Evolutionary conservation across 2,113 vertebrate genomes (phyloP).

Genomic region (Chascanopsetta lugubris): DNA sequence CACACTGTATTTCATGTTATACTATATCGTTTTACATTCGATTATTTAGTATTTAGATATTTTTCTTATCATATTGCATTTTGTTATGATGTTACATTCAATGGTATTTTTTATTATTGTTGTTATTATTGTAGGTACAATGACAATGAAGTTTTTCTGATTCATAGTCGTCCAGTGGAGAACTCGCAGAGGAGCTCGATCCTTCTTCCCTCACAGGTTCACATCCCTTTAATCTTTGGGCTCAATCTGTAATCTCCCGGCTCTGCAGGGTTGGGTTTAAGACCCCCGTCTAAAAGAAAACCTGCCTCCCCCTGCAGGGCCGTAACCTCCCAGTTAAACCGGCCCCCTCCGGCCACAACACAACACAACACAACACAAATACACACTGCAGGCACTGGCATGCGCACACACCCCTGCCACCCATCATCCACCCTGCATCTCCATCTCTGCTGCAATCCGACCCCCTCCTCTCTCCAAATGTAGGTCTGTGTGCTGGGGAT

Average conservation of each 20-base stretch:
- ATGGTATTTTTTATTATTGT: too few relatives aligned
- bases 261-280: conserved; percentile 58
- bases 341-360: conserved; percentile 10
- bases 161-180: neutral
- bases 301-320: conserved; percentile 33
- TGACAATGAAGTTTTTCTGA: too few relatives aligned
- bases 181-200: neutral
- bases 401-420: conserved; percentile 17
- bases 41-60: too few relatives aligned
- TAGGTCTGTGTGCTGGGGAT: conserved; percentile 48
- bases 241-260: conserved; percentile 57
- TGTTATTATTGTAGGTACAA: too few relatives aligned
- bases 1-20: too few relatives aligned
- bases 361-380: conserved; percentile 27
- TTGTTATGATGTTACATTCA: too few relatives aligned
- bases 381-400: conserved; percentile 32
- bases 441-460: conserved; percentile 57
- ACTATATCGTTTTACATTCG: too few relatives aligned
- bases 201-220: conserved; percentile 16
- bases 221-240: conserved; percentile 46
- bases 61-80: too few relatives aligned
- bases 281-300: conserved; percentile 46
- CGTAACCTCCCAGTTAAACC: conserved; percentile 58
- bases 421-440: conserved; percentile 32
- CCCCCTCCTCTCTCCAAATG: conserved; percentile 39